Base-by-base conservation (phyloP, 2,797 vertebrate genomes). In the Dryobates pubescens region DNA sequence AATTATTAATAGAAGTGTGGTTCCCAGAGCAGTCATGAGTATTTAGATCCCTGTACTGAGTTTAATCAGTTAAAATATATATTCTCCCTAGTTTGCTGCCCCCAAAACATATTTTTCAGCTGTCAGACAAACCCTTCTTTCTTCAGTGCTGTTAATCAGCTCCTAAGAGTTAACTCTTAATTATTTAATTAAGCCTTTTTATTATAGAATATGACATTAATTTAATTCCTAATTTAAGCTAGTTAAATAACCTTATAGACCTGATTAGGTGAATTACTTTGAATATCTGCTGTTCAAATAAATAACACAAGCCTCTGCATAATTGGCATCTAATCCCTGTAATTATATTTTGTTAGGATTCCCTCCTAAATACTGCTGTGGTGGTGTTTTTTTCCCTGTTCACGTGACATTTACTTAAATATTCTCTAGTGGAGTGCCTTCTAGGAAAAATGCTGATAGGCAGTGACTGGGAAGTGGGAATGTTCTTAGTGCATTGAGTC, bases 131-230 rank as follows among this genome's bases (percentile, higher is more conserved):
- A 59, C 27, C 38, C 36, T 72, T 90, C 89, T 34, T 77, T 84
- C 73, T 89, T 94, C 47, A 78, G 10, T 68, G 27, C 61, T 89
- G 15, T 92, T 89, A 95, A 79, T 91, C 74, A 92, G 34, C 70
- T 93, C 17, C 59, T 78, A 93, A 75, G 27, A 58, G n/a, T 61
- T 86, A 74, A 64, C 9, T 86, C 43, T 81, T 91, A 63, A 78
- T 89, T 81, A 93, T 93, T 95, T 90, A 94, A 95, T 95, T 88
- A 94, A 62, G 49, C 59, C 29, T 82, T 74, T 89, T 75, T 94
- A 61, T 82, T 84, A 57, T 64, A 87, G 77, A 94, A 77, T 84
- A 68, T 71, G 64, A 7, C 32, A 78, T 95, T 95, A 94, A 88
- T 91, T 84, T 78, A 80, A 93, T 91, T 94, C 75, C 54, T 89